phyloP scores from a whole-genome alignment of 2,888 invertebrate species.

The Erebia ligea region DNA sequence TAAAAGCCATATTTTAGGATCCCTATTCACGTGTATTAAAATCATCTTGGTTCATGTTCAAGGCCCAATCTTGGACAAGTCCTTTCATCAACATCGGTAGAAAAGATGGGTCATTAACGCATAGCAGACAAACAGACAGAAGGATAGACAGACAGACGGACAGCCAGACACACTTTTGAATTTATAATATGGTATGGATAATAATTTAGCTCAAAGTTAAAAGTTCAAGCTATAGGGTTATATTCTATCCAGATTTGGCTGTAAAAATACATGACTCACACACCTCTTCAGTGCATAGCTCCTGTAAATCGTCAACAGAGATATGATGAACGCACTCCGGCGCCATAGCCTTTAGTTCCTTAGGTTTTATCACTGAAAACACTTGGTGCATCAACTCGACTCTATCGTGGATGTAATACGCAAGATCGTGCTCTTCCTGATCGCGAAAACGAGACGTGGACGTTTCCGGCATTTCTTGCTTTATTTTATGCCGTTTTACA shows the following conservation, averaged over 20 bases:
- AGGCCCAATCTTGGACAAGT: too few species aligned
- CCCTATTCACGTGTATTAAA: too few species aligned
- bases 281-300: constrained; percentile 84
- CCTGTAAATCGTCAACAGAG: constrained; percentile 80
- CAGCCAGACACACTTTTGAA: too few species aligned
- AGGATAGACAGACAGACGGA: too few species aligned
- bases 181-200: too few species aligned
- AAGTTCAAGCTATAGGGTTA: background rate
- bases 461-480: constrained; percentile 43
- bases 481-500: constrained; percentile 43
- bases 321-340: constrained; percentile 77
- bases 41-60: too few species aligned
- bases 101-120: too few species aligned
- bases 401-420: constrained; percentile 83
- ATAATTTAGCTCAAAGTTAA: too few species aligned
- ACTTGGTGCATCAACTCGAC: constrained; percentile 84
- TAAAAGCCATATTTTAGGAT: too few species aligned
- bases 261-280: constrained; percentile 4
- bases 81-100: too few species aligned
- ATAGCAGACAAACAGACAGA: too few species aligned
- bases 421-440: constrained; percentile 76
- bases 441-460: constrained; percentile 47
- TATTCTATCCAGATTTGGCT: background rate
- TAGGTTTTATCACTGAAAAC: constrained; percentile 81
- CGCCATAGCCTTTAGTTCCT: constrained; percentile 81